Base-by-base conservation (phyloP, 2,797 vertebrate genomes). In the Darevskia mixta region DNA sequence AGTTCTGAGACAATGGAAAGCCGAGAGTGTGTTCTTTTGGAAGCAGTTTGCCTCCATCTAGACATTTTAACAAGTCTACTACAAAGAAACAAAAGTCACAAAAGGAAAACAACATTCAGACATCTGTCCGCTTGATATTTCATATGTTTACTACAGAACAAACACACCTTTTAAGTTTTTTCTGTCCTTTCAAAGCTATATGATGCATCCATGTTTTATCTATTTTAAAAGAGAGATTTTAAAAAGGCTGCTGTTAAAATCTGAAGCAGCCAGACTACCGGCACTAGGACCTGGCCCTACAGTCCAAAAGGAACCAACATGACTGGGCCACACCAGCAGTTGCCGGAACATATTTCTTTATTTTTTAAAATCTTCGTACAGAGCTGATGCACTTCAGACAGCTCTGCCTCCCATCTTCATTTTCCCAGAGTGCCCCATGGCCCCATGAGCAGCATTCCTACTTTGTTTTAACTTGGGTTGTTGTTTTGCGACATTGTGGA, bases 31-130 rank as follows among this genome's bases (percentile, higher is more conserved):
- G 25, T 73, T 32, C 35, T 75, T 84, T 58, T 84, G 35, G 82
- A 86, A 27, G 66, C 88, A 87, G 58, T 86, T 41, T 86, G 58
- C 72, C 79, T 84, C 32, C 13, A n/a, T 58, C 32, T 17, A 84
- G 45, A 75, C 55, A 11, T 61, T 20, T 32, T 61, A 55, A 71
- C 67, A 72, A 49, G 43, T 29, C 35, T 83, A 38, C 23, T 49
- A 83, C 55, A 83, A 25, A 43, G 45, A 77, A 77, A 45, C 71
- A 27, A 49, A 58, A 15, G 69, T 71, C 15, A 58, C 67, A 83
- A 83, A 83, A 73, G 45, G 25, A 83, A 35, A 72, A 73, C 45
- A 73, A 35, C 43, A 38, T 83, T 83, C 38, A 27, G 41, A 69
- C 82, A 83, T 73, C 82, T 61, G 49, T 84, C 77, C n/a, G 18